These are phyloP conservation scores for Drosophila aldrichi DNA, from an alignment of 2,888 invertebrate genomes.

Conservation along the genomic window DNA sequence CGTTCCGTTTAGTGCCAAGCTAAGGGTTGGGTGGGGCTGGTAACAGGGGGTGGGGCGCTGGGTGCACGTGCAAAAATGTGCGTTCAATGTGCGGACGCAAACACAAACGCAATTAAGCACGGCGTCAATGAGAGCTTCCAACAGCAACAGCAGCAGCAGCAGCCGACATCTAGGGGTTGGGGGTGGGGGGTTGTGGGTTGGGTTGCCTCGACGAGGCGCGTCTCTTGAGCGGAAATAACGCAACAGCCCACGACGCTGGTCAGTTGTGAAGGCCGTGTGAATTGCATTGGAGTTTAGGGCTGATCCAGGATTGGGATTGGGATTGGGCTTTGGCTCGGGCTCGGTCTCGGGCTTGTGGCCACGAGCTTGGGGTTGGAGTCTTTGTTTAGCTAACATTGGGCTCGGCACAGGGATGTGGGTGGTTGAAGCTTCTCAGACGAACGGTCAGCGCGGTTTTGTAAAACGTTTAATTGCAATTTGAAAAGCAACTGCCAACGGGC, in stretches of 20 bases:
- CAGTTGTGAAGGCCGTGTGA: constrained; percentile 61
- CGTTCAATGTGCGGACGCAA: constrained; percentile 71
- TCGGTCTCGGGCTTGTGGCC: constrained; percentile 3
- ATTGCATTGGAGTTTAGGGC: constrained; percentile 56
- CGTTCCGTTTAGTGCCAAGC: constrained; percentile 33
- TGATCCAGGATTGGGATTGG: constrained; percentile 33
- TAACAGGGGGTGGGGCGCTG: neutral
- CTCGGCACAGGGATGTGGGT: neutral
- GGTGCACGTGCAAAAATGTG: constrained; percentile 75
- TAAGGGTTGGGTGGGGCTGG: constrained; percentile 13
- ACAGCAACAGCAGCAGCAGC: neutral
- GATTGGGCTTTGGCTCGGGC: too few species aligned
- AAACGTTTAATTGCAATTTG: constrained; percentile 83
- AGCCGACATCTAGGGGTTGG: neutral
- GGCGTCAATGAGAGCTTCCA: constrained; percentile 72
- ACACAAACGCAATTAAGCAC: constrained; percentile 81
- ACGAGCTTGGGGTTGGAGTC: constrained; percentile 19
- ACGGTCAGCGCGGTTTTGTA: constrained; percentile 80
- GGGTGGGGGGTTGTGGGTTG: neutral
- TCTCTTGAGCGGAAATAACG: constrained; percentile 73
- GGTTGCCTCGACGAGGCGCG: constrained; percentile 28
- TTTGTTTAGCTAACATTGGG: constrained; percentile 73
- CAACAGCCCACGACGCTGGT: constrained; percentile 64
- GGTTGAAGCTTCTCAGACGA: constrained; percentile 24
- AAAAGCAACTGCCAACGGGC: constrained; percentile 57